These are phyloP conservation scores for Sarcophaga variegata DNA, from an alignment of 2,888 invertebrate species.

Conservation along the genomic window DNA sequence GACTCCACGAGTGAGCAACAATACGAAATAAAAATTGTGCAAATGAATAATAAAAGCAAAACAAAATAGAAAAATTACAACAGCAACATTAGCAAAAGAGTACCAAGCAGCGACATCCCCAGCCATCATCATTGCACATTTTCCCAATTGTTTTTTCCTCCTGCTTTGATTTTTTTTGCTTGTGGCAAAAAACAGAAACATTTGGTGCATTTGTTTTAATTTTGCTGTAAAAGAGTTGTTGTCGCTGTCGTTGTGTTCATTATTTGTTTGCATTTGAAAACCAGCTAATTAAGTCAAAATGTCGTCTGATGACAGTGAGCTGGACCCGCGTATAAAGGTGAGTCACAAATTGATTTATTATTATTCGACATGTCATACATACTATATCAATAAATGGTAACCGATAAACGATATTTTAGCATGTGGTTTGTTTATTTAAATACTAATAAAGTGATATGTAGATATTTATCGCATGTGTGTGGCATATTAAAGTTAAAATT, in stretches of 20 bases:
- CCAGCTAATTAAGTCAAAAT: slow-evolving; percentile 54
- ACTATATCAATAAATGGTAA: not conserved
- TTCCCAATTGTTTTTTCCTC: not conserved
- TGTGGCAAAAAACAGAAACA: slow-evolving; percentile 8
- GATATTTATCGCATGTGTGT: too few relatives aligned
- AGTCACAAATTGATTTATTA: slow-evolving; percentile 58
- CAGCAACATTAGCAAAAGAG: slow-evolving; percentile 7
- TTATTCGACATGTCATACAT: not conserved
- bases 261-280: slow-evolving; percentile 19
- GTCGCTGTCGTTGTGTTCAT: not conserved
- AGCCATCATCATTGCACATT: slow-evolving; percentile 2
- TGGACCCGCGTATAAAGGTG: slow-evolving; percentile 81
- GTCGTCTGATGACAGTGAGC: slow-evolving; percentile 77
- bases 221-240: not conserved
- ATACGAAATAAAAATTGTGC: not conserved
- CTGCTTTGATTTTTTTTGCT: not conserved
- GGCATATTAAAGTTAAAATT: too few relatives aligned
- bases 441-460: too few relatives aligned
- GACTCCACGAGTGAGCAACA: slow-evolving; percentile 20
- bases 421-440: too few relatives aligned
- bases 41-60: slow-evolving; percentile 13
- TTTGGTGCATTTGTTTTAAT: not conserved
- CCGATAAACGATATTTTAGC: too few relatives aligned
- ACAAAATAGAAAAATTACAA: not conserved
- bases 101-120: slow-evolving; percentile 49